phyloP scores from a whole-genome alignment of 2,113 vertebrate genomes.

The Dolichallabes microphthalmus region DNA sequence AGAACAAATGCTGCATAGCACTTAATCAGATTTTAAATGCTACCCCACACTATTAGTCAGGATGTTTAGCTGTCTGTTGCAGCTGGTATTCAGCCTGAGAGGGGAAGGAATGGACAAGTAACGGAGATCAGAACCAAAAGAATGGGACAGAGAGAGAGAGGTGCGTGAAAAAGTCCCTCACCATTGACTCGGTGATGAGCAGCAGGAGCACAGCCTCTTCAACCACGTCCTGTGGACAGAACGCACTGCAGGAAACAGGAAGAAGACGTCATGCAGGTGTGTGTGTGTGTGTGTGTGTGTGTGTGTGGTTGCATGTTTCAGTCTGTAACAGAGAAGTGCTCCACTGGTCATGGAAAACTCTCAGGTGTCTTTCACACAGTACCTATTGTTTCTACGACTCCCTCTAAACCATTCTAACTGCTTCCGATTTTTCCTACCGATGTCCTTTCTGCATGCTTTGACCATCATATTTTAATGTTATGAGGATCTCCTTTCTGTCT shows the following conservation, averaged over 20 bases:
- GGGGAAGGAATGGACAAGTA: background rate
- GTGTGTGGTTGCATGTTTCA: conserved; percentile 54
- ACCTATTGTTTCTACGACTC: conserved; percentile 27
- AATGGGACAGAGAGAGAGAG: conserved; percentile 36
- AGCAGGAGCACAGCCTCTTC: conserved; percentile 96
- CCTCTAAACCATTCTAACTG: background rate
- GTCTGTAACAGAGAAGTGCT: conserved; percentile 66
- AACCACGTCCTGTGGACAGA: conserved; percentile 95
- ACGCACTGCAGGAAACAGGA: conserved; percentile 77
- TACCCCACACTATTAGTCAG: background rate
- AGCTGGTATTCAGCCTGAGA: background rate
- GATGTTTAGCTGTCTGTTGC: background rate
- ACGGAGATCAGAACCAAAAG: background rate
- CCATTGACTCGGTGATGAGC: conserved; percentile 96
- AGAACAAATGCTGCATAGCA: background rate
- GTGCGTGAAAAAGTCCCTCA: conserved; percentile 70
- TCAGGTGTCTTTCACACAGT: conserved; percentile 50
- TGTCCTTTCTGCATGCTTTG: background rate
- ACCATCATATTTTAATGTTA: background rate
- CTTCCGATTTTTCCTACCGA: background rate
- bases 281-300: conserved; percentile 32
- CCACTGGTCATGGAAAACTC: conserved; percentile 51
- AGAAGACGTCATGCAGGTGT: conserved; percentile 57
- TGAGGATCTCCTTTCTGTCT: background rate
- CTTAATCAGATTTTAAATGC: background rate